Base-by-base conservation (phyloP, 2,888 invertebrate species). In the Coelopa pilipes region DNA sequence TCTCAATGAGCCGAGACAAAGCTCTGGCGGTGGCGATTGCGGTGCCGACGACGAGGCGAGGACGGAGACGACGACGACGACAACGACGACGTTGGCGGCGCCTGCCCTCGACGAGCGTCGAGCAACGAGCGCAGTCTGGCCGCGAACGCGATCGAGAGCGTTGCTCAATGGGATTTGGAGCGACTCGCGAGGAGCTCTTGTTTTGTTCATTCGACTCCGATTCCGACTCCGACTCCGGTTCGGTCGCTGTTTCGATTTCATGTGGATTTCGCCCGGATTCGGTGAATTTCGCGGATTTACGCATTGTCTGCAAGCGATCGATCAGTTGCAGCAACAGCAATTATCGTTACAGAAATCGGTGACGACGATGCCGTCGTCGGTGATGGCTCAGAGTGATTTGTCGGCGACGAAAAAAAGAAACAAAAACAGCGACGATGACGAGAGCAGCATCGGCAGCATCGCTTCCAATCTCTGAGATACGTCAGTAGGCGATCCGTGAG, bases 61-160 rank as follows among this genome's bases (percentile, higher is more conserved):
- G n/a, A n/a, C n/a, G n/a, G n/a, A n/a, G n/a, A 21, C 21, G 19
- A 19, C 59, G 10, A n/a, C 24, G 47, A 49, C 50, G 17, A 57
- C 19, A 55, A 68, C 62, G 49, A 62, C 45, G 55, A 46, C 17
- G 60, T 49, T 53, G n/a, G 68, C 69, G 12, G 53, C 69, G 63
- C 65, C 55, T 55, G 65, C 63, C 47, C 70, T 65, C 34, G 45
- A 55, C 55, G 57, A 72, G 49, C 72, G 13, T 21, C 62, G 45
- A 11, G 49, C 53, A 12, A 65, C 47, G 66, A 47, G 45, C 57
- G 49, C 76, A 79, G 79, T 79, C 76, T 75, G 74, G 62, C 70
- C 71, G 60, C 49, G 79, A 77, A 78, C 79, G 79, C 77, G 79
- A 74, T 78, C 79, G 77, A 59, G 77, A 78, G 73, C 75, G 77